Conservation (phyloP, 1,140 invertebrate genomes). For the Galleria mellonella region DNA sequence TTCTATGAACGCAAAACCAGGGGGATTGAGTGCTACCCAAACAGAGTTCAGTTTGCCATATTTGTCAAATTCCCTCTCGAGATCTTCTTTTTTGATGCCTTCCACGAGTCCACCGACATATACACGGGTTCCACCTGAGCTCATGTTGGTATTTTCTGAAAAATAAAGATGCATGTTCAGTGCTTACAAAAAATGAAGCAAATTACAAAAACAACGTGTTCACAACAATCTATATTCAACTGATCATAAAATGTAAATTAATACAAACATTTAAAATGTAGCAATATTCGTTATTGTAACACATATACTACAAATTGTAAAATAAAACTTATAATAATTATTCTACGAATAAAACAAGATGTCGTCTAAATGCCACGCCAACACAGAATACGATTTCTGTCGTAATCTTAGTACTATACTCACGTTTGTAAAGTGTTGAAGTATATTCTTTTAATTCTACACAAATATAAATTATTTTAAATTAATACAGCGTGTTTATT, state of each 20-base stretch:
- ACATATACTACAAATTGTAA: background rate
- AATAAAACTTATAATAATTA: no score
- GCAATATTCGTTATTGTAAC: background rate
- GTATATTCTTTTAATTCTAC: no score
- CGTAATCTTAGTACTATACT: no score
- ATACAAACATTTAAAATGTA: background rate
- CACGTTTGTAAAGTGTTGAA: no score
- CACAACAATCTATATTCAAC: background rate
- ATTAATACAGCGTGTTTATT: no score
- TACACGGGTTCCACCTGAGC: slow-evolving; percentile 81
- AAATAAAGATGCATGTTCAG: slow-evolving; percentile 11
- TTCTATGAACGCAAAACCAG: slow-evolving; percentile 98
- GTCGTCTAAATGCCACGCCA: slow-evolving; percentile 63
- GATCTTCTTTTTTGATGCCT: slow-evolving; percentile 90
- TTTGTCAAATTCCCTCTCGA: slow-evolving; percentile 89
- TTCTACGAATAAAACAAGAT: slow-evolving; percentile 66
- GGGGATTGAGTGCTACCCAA: slow-evolving; percentile 85
- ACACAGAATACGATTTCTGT: background rate
- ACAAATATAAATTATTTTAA: no score
- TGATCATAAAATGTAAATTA: no score
- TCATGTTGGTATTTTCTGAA: slow-evolving; percentile 54
- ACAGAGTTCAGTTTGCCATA: slow-evolving; percentile 96
- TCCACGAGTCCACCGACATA: slow-evolving; percentile 90
- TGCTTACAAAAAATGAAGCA: slow-evolving; percentile 8
- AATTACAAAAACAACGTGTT: slow-evolving; percentile 4